A percentile compares a stretch with the other conserved stretches of the same genome.
Conservation (phyloP, 2,113 vertebrate genomes). For the Cheirogaleus medius region DNA sequence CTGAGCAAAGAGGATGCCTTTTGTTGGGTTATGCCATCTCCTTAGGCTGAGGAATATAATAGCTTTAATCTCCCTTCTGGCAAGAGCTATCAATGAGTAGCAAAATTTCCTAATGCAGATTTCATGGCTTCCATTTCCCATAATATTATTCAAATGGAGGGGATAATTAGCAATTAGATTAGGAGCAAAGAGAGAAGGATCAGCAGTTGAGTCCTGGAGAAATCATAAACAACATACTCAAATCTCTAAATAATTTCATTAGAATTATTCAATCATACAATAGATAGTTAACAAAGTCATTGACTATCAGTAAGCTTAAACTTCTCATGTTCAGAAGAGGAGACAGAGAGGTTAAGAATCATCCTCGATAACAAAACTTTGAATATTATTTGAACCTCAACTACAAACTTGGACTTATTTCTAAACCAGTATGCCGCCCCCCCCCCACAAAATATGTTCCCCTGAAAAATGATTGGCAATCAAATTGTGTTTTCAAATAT, state of each 20-base stretch:
- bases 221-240: slow-evolving; percentile 32
- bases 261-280: slow-evolving; percentile 12
- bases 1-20: not conserved
- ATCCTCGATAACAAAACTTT: not conserved
- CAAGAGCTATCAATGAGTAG: slow-evolving; percentile 17
- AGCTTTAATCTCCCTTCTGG: slow-evolving; percentile 39
- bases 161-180: slow-evolving; percentile 49
- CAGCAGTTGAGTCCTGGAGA: slow-evolving; percentile 6
- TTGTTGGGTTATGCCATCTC: not conserved
- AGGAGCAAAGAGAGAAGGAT: not conserved
- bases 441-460: not conserved
- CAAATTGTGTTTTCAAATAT: not conserved
- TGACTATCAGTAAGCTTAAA: not conserved
- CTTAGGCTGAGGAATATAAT: slow-evolving; percentile 20
- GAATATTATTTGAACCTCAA: not conserved
- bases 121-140: slow-evolving; percentile 30
- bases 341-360: not conserved
- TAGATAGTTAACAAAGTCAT: not conserved
- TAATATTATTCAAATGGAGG: not conserved
- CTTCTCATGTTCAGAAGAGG: not conserved
- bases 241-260: slow-evolving; percentile 46
- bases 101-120: slow-evolving; percentile 29
- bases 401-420: not conserved
- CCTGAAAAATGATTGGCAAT: not conserved
- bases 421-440: not conserved